phyloP scores from a whole-genome alignment of 2,888 invertebrate genomes.

The Volucella inanis region DNA sequence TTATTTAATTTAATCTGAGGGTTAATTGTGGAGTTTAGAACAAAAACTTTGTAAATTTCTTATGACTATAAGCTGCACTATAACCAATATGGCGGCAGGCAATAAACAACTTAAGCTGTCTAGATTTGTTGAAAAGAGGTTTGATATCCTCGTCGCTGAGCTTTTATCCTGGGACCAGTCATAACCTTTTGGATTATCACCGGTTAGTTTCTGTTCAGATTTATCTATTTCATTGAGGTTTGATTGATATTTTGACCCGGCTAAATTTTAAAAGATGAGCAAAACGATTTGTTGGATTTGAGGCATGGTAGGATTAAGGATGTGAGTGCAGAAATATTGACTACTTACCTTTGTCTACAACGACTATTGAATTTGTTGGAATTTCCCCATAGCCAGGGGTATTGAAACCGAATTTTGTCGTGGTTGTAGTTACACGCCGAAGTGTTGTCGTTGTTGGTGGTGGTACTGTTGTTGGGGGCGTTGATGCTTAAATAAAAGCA shows the following conservation, averaged over 20 bases:
- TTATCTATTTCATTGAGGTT: conserved; percentile 91
- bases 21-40: conserved; percentile 58
- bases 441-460: conserved; percentile 87
- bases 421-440: conserved; percentile 78
- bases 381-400: conserved; percentile 86
- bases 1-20: conserved; percentile 20
- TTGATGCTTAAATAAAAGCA: conserved; percentile 87
- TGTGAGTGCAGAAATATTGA: background rate
- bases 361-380: conserved; percentile 86
- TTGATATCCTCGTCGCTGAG: conserved; percentile 60
- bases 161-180: conserved; percentile 81
- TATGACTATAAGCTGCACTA: conserved; percentile 56
- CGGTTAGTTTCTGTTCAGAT: conserved; percentile 88
- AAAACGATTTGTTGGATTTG: background rate
- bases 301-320: background rate
- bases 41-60: conserved; percentile 56
- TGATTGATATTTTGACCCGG: conserved; percentile 89
- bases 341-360: conserved; percentile 85
- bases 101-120: conserved; percentile 11
- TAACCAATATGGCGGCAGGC: conserved; percentile 37
- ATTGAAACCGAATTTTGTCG: conserved; percentile 77
- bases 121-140: background rate
- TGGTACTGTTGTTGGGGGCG: conserved; percentile 91
- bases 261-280: conserved; percentile 77
- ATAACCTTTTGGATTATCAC: conserved; percentile 81